Evolutionary conservation across 2,797 vertebrate species (phyloP).

Genomic region (Lemur catta): DNA sequence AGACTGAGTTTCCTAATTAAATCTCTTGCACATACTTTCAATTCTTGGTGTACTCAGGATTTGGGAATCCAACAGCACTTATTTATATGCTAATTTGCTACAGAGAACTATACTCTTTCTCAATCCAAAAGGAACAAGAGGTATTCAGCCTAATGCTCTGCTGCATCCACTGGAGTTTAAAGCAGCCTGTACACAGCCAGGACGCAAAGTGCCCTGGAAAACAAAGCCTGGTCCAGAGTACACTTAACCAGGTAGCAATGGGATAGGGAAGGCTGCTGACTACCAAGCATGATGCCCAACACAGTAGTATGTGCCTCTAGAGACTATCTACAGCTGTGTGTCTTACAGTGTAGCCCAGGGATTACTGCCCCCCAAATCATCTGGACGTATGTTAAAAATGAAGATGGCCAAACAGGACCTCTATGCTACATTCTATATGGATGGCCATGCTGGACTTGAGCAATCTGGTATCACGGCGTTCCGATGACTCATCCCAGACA

Average conservation of each 20-base stretch:
- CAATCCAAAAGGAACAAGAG: slow-evolving; percentile 37
- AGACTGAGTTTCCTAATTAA: slow-evolving; percentile 40
- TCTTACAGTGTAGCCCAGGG: too few species aligned
- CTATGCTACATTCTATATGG: background rate
- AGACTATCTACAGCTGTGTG: background rate
- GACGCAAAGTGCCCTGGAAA: background rate
- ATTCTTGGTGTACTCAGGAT: slow-evolving; percentile 32
- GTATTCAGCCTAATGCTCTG: background rate
- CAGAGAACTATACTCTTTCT: slow-evolving; percentile 34
- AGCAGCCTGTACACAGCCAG: background rate
- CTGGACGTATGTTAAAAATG: background rate
- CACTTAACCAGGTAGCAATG: background rate
- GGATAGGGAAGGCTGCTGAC: background rate
- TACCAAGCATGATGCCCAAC: background rate
- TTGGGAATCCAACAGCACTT: slow-evolving; percentile 2
- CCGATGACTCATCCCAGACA: background rate
- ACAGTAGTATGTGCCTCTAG: background rate
- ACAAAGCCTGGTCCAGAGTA: background rate
- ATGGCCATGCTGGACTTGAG: background rate
- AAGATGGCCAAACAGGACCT: background rate
- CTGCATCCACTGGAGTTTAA: background rate
- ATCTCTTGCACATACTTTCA: slow-evolving; percentile 48
- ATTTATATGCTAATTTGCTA: slow-evolving; percentile 73
- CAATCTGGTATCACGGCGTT: background rate
- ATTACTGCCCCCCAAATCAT: background rate